Conservation (phyloP, 2,888 invertebrate genomes). For the Sialis fuliginosa region DNA sequence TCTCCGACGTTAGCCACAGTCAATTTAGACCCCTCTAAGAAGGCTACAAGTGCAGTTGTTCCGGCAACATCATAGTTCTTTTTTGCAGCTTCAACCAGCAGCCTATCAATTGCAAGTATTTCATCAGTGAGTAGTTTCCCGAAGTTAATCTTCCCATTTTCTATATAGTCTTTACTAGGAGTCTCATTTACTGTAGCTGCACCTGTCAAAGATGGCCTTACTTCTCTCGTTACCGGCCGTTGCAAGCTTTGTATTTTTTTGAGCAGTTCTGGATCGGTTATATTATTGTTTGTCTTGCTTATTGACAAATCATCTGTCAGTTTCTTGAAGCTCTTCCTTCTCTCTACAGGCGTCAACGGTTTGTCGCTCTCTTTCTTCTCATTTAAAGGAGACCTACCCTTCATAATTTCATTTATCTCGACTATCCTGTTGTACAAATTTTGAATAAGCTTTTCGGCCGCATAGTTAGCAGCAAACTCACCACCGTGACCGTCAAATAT, state of each 20-base stretch:
- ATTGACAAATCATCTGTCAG: constrained; percentile 34
- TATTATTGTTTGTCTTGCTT: constrained; percentile 27
- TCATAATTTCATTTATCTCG: constrained; percentile 49
- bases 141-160: constrained; percentile 58
- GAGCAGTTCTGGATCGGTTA: constrained; percentile 49
- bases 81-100: constrained; percentile 68
- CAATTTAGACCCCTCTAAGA: constrained; percentile 64
- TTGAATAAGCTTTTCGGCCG: constrained; percentile 71
- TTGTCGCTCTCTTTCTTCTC: constrained; percentile 23
- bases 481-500: constrained; percentile 94
- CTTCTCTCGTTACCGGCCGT: constrained; percentile 41
- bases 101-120: constrained; percentile 66
- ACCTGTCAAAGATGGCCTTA: constrained; percentile 29
- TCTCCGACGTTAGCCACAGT: constrained; percentile 95
- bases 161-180: constrained; percentile 44
- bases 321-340: constrained; percentile 48
- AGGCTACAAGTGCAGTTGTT: constrained; percentile 80
- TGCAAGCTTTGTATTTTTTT: constrained; percentile 43
- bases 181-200: constrained; percentile 25
- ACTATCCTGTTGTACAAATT: constrained; percentile 60
- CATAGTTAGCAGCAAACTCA: constrained; percentile 86
- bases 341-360: constrained; percentile 28
- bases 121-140: constrained; percentile 72
- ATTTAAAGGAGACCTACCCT: constrained; percentile 21
- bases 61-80: constrained; percentile 61